phyloP scores from a whole-genome alignment of 2,888 invertebrate species.

The Timema podura region DNA sequence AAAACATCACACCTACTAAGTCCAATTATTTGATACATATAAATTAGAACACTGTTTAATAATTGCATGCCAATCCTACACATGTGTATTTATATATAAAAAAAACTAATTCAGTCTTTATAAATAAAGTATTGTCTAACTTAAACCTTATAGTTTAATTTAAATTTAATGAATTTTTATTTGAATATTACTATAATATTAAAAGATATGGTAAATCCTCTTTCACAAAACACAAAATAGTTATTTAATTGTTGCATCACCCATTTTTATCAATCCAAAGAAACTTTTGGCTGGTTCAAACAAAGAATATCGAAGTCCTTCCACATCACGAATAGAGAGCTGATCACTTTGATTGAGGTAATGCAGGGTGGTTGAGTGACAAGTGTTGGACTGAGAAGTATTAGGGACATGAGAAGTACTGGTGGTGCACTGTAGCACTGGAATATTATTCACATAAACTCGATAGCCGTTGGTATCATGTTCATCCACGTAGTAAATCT shows the following conservation, averaged over 20 bases:
- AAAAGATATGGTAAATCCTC: too few relatives aligned
- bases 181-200: too few relatives aligned
- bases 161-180: too few relatives aligned
- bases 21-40: too few relatives aligned
- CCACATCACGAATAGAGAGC: slow-evolving; percentile 65
- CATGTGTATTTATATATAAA: too few relatives aligned
- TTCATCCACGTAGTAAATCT: slow-evolving; percentile 75
- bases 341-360: slow-evolving; percentile 61
- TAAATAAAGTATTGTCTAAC: too few relatives aligned
- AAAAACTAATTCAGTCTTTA: too few relatives aligned
- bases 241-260: slow-evolving; percentile 43
- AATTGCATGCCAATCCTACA: too few relatives aligned
- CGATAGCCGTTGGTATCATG: slow-evolving; percentile 74
- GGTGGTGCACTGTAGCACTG: slow-evolving; percentile 69
- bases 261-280: slow-evolving; percentile 75
- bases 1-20: too few relatives aligned
- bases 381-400: slow-evolving; percentile 63
- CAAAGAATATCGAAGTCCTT: slow-evolving; percentile 61
- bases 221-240: too few relatives aligned
- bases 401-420: slow-evolving; percentile 44
- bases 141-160: too few relatives aligned
- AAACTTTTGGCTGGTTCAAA: slow-evolving; percentile 75
- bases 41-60: too few relatives aligned
- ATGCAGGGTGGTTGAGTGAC: slow-evolving; percentile 66
- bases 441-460: slow-evolving; percentile 58